Evolutionary conservation across 2,888 invertebrate species (phyloP), one percentile per base, ranked within the genome.

Genomic region (Drosophila aldrichi): DNA sequence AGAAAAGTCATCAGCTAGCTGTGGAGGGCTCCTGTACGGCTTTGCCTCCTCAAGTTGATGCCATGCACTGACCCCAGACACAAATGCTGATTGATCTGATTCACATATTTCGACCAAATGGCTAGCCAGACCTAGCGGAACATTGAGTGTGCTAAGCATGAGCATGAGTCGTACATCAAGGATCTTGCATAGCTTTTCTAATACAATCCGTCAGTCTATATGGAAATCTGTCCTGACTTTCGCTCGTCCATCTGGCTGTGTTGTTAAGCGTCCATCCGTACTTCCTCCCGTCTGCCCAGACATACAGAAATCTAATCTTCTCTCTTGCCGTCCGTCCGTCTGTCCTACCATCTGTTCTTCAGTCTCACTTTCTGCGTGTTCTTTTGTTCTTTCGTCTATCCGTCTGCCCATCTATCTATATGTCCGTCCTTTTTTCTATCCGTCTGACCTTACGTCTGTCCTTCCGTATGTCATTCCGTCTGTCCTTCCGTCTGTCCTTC

Each of bases 1-100:
- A 87, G 77, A 82, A 72, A 69, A 80, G 71, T 77, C 83, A 86
- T 83, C 79, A 86, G 20, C 8, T 22, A 22, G 22, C 44, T 7
- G 20, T 14, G 22, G 7, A 25, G 44, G 0, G 46, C 4, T 9
- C 25, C 8, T n/a, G n/a, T 16, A n/a, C 48, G 48, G n/a, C 0
- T 10, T 29, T 5, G 4, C 48, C 5, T 29, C 48, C 9, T 32
- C 34, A 3, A 14, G 32, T 34, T 32, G 18, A 3, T 18, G 49
- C 20, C 16, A 1, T 2, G 51, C 5, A 7, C 14, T 51, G n/a
- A 22, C 10, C 12, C 49, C 29, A 16, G 10, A 41, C 55, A 43
- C 63, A 60, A 76, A 56, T 64, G 34, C 48, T 58, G 69, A 64
- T 81, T 16, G 79, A 82, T 76, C 74, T n/a, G 78, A 83, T 83